Evolutionary conservation across 2,797 vertebrate genomes (phyloP), one percentile per base, ranked within the genome.

Genomic region (Lagorchestes hirsutus): DNA sequence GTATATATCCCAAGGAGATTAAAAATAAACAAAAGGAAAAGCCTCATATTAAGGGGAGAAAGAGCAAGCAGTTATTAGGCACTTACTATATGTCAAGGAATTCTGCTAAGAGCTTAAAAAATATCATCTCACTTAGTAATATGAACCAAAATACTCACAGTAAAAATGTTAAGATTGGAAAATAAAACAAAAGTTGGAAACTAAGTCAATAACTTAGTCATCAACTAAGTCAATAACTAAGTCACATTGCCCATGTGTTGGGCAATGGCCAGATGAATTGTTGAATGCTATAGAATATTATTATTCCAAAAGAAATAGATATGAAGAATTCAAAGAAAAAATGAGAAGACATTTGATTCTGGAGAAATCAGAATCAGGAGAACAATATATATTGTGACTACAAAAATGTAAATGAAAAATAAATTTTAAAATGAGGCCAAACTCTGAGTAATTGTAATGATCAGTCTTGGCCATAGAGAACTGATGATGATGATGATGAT

Each of bases 11-110:
- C 1, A 22, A 40, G 34, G 14, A 67, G 14, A 67, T 14, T n/a
- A 67, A 67, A 67, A n/a, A n/a, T 18, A 74, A 9, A 18, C 1
- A 94, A 62, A 96, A 74, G 87, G 55, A n/a, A 94, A 91, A 93
- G 34, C 14, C n/a, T 2, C 0, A 0, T 2, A 22, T 14, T 4
- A 94, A 13, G 54, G 1, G 6, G 59, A 2, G 16, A 13, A 11
- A 52, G 27, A 46, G 9, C 5, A 1, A 13, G 34, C 8, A n/a
- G 90, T 54, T 27, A 11, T 54, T 82, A 74, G 24, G 87, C n/a
- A 82, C 14, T 10, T 40, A 56, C 11, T 13, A 58, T n/a, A n/a
- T 27, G 40, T 74, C 90, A 93, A 0, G 91, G 95, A 12, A 46
- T 58, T 57, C 29, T 34, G 54, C 11, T 87, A 87, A 31, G 40